phyloP scores from a whole-genome alignment of 2,888 invertebrate species.

The Achlya flavicornis region DNA sequence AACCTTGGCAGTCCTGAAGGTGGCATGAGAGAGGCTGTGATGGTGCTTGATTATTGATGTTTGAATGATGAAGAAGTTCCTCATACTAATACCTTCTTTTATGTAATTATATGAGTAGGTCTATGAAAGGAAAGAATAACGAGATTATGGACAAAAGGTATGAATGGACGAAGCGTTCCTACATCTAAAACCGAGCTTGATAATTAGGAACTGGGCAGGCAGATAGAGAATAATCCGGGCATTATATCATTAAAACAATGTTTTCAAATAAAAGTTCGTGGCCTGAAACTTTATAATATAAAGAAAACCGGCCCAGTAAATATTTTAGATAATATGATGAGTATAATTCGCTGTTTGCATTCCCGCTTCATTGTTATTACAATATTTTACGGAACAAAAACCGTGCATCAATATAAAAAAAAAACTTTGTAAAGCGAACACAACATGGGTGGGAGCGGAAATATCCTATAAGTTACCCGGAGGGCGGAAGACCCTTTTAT shows the following conservation, averaged over 20 bases:
- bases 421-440: slow-evolving; percentile 34
- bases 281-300: too few relatives aligned
- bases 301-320: too few relatives aligned
- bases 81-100: too few relatives aligned
- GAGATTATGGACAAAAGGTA: not conserved
- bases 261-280: too few relatives aligned
- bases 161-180: not conserved
- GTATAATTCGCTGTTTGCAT: slow-evolving; percentile 11
- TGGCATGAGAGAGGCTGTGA: too few relatives aligned
- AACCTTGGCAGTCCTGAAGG: too few relatives aligned
- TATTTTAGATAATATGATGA: too few relatives aligned
- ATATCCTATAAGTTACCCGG: slow-evolving; percentile 40
- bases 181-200: not conserved
- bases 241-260: too few relatives aligned
- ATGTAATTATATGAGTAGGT: too few relatives aligned
- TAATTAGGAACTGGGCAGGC: not conserved
- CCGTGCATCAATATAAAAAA: slow-evolving; percentile 31
- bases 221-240: not conserved
- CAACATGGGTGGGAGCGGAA: slow-evolving; percentile 40
- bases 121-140: not conserved
- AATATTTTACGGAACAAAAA: slow-evolving; percentile 26
- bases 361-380: slow-evolving; percentile 15
- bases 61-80: too few relatives aligned
- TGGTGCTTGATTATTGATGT: not conserved
- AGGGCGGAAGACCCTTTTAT: slow-evolving; percentile 39